Base-by-base conservation (phyloP, 2,888 invertebrate genomes). In the Linnaemya vulpina region DNA sequence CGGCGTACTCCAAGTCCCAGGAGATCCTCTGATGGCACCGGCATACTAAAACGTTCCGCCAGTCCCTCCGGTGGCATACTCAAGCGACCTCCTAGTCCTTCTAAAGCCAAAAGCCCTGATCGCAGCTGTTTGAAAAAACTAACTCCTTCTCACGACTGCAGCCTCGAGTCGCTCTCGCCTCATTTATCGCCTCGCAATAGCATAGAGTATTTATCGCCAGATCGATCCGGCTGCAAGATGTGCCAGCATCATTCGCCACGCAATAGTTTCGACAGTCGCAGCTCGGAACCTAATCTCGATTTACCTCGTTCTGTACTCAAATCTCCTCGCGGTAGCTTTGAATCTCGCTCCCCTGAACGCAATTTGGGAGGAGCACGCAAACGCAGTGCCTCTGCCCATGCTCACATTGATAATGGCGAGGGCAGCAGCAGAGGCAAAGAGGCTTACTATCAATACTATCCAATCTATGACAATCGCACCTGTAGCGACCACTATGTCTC, bases 361-460 rank as follows among this genome's bases (percentile, higher is more conserved):
- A 85, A 79, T 46, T 70, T 85, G 5, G 80, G 73, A 7, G 86
- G 80, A 5, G 58, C 89, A 1, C 90, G 92, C 1, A 92, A 92
- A 84, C 90, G 92, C 8, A 92, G 92, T 87, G 90, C 91, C 87
- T 92, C 92, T 10, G 92, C 92, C 1, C 92, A 92, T 35, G 92
- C 91, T 25, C 92, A 92, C 80, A 91, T 92, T 35, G 92, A 92
- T 51, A 91, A 90, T 11, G 88, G 86, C 8, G 87, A 87, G 5
- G 58, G 86, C 25, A 75, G 76, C 25, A 67, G 49, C 9, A 85
- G 70, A 46, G 62, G 75, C 1, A 83, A 83, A 22, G 92, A 92
- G 79, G 89, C 91, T 60, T 91, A 89, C 81, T 91, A 92, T 87
- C 91, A 92, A 43, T 92, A 92, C 65, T 92, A 92, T 88, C 92